Conservation (phyloP, 2,888 invertebrate genomes). For the Ormyrus thymus region DNA sequence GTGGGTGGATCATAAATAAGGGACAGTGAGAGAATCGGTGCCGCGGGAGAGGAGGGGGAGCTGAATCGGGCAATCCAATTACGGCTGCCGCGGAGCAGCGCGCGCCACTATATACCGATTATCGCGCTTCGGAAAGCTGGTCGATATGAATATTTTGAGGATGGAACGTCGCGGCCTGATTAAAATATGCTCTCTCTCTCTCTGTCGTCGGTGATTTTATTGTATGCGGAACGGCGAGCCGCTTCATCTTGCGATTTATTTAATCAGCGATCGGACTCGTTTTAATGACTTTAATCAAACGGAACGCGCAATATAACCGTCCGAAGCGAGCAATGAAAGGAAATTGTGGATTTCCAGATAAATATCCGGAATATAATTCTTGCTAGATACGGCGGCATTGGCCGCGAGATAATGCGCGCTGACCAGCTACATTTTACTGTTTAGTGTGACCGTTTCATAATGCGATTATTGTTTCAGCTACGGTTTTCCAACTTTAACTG, state of each 20-base stretch:
- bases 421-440: neutral
- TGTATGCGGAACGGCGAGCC: no score
- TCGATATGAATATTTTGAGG: no score
- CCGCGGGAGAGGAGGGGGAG: neutral
- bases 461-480: slow-evolving; percentile 13
- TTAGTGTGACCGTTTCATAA: slow-evolving; percentile 11
- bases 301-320: neutral
- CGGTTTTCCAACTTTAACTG: slow-evolving; percentile 8
- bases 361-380: neutral
- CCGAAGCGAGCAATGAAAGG: neutral
- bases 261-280: no score
- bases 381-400: neutral
- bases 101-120: no score
- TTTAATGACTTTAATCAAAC: no score
- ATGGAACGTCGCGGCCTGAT: no score
- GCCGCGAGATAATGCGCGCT: neutral
- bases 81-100: no score
- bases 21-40: slow-evolving; percentile 8
- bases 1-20: slow-evolving; percentile 4
- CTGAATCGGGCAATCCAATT: no score
- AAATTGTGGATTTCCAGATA: neutral
- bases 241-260: no score
- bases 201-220: no score
- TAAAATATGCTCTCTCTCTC: no score
- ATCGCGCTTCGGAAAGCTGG: no score